phyloP scores from a whole-genome alignment of 2,888 invertebrate genomes.

The Choreutis nemorana region DNA sequence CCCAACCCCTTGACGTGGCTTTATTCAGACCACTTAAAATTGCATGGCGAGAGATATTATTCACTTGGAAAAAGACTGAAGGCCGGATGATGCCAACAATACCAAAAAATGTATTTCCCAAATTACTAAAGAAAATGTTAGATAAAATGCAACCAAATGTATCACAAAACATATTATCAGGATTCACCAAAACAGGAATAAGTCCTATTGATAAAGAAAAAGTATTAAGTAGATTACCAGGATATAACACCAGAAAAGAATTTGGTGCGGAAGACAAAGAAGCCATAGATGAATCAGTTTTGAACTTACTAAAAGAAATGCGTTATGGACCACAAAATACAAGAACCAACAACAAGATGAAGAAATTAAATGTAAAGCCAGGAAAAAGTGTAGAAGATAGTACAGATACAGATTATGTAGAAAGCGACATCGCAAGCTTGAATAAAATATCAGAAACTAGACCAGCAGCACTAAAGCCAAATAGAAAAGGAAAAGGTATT shows the following conservation, averaged over 20 bases:
- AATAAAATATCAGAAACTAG: too few relatives aligned
- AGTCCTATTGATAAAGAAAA: too few relatives aligned
- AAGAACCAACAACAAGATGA: too few relatives aligned
- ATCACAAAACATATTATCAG: constrained; percentile 7
- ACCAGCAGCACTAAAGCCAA: too few relatives aligned
- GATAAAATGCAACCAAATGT: constrained; percentile 7
- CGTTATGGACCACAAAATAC: too few relatives aligned
- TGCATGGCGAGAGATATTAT: constrained; percentile 16
- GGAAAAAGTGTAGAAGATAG: too few relatives aligned
- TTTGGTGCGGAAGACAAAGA: background rate
- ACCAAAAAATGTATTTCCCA: constrained; percentile 14
- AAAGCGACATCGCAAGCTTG: too few relatives aligned
- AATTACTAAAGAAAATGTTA: constrained; percentile 10
- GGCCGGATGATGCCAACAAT: constrained; percentile 8
- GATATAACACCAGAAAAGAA: too few relatives aligned
- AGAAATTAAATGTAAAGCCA: too few relatives aligned
- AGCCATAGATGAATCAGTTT: background rate
- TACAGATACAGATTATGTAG: too few relatives aligned
- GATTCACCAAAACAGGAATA: constrained; percentile 2
- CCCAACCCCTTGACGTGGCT: constrained; percentile 26
- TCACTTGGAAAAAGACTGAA: constrained; percentile 14
- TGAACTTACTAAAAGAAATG: background rate
- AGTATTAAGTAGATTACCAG: constrained; percentile 1
- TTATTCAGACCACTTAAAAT: constrained; percentile 22
- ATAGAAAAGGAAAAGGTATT: too few relatives aligned